Evolutionary conservation across 2,113 vertebrate genomes (phyloP).

Genomic region (Nesoenas mayeri): DNA sequence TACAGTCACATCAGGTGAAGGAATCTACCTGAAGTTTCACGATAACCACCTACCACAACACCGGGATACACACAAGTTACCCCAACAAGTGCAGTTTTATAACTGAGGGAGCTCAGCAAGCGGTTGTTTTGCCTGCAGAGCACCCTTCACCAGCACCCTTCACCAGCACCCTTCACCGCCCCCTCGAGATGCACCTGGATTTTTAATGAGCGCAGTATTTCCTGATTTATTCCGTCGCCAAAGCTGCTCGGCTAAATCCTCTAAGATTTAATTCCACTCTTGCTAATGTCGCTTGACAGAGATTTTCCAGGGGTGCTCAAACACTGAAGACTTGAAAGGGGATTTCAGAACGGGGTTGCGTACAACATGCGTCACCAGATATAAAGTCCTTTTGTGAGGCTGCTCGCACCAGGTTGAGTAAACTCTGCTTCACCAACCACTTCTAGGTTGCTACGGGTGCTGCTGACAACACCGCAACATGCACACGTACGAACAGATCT

Average conservation of each 20-base stretch:
- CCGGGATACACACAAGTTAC: not conserved
- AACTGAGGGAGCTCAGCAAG: not conserved
- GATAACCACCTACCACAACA: not conserved
- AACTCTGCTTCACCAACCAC: not conserved
- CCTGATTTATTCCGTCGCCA: constrained; percentile 32
- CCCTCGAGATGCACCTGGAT: not conserved
- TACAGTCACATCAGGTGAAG: not conserved
- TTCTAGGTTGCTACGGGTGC: not conserved
- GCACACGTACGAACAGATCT: fast-evolving
- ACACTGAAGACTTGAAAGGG: not conserved
- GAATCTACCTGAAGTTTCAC: not conserved
- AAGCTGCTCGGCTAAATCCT: constrained; percentile 58
- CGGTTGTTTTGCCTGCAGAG: not conserved
- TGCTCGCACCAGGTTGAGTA: not conserved
- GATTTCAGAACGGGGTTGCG: constrained; percentile 7
- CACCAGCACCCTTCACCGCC: not conserved
- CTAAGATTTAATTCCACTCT: constrained; percentile 27
- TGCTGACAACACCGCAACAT: not conserved
- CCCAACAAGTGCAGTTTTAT: not conserved
- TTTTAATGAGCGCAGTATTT: not conserved
- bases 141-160: not conserved
- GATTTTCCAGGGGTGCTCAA: constrained; percentile 33
- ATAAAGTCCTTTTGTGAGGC: not conserved
- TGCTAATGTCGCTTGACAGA: constrained; percentile 48
- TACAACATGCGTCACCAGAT: not conserved